Conservation (phyloP, 2,888 invertebrate genomes). For the Gymnosoma rotundatum region DNA sequence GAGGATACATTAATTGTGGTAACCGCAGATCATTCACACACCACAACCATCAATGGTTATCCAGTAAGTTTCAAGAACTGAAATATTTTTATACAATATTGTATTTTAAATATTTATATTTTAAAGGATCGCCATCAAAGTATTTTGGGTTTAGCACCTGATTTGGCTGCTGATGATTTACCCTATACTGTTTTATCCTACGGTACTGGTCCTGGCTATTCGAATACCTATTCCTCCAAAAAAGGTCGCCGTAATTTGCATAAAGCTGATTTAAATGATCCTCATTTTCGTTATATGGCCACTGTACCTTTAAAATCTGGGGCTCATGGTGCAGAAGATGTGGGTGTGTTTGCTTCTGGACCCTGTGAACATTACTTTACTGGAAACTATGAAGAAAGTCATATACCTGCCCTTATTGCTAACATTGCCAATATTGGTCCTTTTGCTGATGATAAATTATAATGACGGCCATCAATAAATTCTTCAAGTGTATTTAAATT, state of each 20-base stretch:
- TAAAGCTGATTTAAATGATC: no score
- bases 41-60: slow-evolving; percentile 89
- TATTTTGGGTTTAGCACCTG: slow-evolving; percentile 83
- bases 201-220: slow-evolving; percentile 88
- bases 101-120: neutral
- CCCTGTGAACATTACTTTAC: slow-evolving; percentile 90
- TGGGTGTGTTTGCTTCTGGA: slow-evolving; percentile 88
- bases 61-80: slow-evolving; percentile 80
- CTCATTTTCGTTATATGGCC: slow-evolving; percentile 82
- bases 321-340: slow-evolving; percentile 91
- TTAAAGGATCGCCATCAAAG: slow-evolving; percentile 82
- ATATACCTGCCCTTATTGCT: slow-evolving; percentile 88
- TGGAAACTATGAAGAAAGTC: slow-evolving; percentile 90
- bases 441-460: slow-evolving; percentile 68
- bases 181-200: slow-evolving; percentile 88
- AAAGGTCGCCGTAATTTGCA: slow-evolving; percentile 45
- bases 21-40: slow-evolving; percentile 91
- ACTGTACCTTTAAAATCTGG: slow-evolving; percentile 84
- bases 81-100: no score
- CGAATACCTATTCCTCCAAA: slow-evolving; percentile 73
- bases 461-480: no score
- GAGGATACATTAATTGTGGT: slow-evolving; percentile 91
- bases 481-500: slow-evolving; percentile 47
- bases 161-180: slow-evolving; percentile 84
- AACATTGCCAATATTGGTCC: slow-evolving; percentile 88